Evolutionary conservation across 2,113 vertebrate genomes (phyloP), one percentile per base, ranked within the genome.

Genomic region (Pungitius pungitius): DNA sequence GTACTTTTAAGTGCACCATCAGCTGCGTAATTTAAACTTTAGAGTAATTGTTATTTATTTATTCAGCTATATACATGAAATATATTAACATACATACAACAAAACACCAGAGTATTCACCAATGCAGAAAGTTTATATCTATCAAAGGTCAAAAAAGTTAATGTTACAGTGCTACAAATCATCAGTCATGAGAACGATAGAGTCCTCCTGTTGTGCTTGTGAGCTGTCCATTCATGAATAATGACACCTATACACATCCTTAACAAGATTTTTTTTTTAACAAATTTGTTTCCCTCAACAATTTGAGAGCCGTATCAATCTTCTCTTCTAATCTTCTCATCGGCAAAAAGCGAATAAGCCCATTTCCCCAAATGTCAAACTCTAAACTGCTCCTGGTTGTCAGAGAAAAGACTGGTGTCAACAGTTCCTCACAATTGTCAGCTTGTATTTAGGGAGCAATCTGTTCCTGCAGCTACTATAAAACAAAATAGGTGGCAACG

Each of bases 111-210:
- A 33, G 7, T n/a, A 6, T n/a, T 35, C 11, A 64, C 1, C 1
- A n/a, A 17, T 27, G 17, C 59, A 64, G 22, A 18, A 14, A 6
- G 51, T 33, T 10, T 24, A 37, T 51, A 35, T 2, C 56, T 62
- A 14, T 75, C 33, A 40, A 8, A 61, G 69, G 54, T 77, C 58
- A 77, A 40, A 65, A 30, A 68, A 69, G 64, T 30, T 70, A 59
- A 47, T 4, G 26, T 40, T 65, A 6, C 17, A 42, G 24, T 27
- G n/a, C 76, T 22, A 27, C 30, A 39, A 54, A 65, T 74, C 69
- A 26, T 7, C 6, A 7, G 7, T 8, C 30, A 30, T n/a, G n/a
- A 30, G 30, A 4, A 3, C 6, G 30, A 30, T 30, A 43, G 40
- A 18, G 56, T 55, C 12, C 55, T 75, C 51, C 49, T 74, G 71